Base-by-base conservation (phyloP, 2,797 vertebrate genomes). In the Loriculus beryllinus region DNA sequence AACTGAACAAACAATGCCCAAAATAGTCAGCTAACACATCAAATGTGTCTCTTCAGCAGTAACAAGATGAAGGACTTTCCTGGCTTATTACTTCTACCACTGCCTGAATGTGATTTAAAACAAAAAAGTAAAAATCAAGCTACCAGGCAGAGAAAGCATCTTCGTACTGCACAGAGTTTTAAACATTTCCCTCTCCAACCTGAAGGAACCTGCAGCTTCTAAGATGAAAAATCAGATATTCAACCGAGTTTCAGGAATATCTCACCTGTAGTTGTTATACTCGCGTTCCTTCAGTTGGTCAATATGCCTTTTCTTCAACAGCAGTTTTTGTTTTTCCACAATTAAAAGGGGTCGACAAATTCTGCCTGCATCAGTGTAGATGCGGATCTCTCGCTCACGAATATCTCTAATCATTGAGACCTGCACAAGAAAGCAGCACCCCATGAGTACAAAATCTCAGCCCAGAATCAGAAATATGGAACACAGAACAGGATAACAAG, bases 321-420 rank as follows among this genome's bases (percentile, higher is more conserved):
- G 97, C 12, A 99, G 97, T 67, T 99, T 99, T 92, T 99, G 99
- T 78, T 99, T 99, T 95, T 99, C 99, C 5, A 99, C 99, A 40
- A 99, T 99, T 57, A 99, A 96, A 93, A 99, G 98, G 0, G 99
- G 99, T 7, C 99, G 97, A 74, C 99, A 99, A 96, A 99, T 99
- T 54, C 99, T 98, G 18, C 99, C 99, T 2, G 99, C 99, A 7
- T 99, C 99, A 0, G 99, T 99, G 93, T 99, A 99, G 94, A 99
- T 99, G 43, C 99, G 97, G 96, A 99, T 99, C 98, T 99, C 99
- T 43, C 99, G 97, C 92, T 99, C 99, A 45, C 99, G 97, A 93
- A 99, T 99, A 96, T 99, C 99, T 93, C 99, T 97, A 59, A 99
- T 99, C 99, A 99, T 99, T 0, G 99, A 99, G 70, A 99, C 99